phyloP scores from a whole-genome alignment of 2,888 invertebrate genomes.

The Boloria euphrosyne region DNA sequence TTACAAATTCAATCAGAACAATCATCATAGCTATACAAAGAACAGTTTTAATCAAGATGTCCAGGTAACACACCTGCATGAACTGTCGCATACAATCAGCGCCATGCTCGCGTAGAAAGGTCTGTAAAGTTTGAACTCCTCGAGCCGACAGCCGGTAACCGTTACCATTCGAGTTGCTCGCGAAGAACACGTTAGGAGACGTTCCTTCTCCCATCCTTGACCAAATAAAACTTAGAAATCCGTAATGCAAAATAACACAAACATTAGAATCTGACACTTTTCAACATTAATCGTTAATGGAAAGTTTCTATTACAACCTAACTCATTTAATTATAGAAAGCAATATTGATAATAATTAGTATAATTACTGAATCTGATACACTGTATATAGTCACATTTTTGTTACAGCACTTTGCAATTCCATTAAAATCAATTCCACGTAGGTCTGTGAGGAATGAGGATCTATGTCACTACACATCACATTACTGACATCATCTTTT shows the following conservation, averaged over 20 bases:
- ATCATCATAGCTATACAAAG: not conserved
- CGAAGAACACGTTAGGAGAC: slow-evolving; percentile 62
- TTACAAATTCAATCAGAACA: not conserved
- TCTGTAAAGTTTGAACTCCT: slow-evolving; percentile 84
- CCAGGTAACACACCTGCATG: slow-evolving; percentile 78
- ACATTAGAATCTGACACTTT: not conserved
- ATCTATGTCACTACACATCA: slow-evolving; percentile 21
- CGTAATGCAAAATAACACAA: not conserved
- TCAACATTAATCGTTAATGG: too few species aligned
- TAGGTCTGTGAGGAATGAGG: slow-evolving; percentile 1
- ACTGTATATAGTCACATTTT: slow-evolving; percentile 8
- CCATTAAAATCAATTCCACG: slow-evolving; percentile 6
- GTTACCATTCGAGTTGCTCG: slow-evolving; percentile 73
- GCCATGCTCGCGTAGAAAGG: slow-evolving; percentile 84
- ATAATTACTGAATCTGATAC: not conserved
- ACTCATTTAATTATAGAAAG: too few species aligned
- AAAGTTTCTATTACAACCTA: too few species aligned
- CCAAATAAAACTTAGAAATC: not conserved
- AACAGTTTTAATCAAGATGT: not conserved
- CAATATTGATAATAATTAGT: too few species aligned
- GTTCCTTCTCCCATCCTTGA: slow-evolving; percentile 62
- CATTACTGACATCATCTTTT: slow-evolving; percentile 13
- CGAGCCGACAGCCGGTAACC: slow-evolving; percentile 83
- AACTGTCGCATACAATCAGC: slow-evolving; percentile 85
- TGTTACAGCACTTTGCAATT: not conserved